Conservation (phyloP, 1,140 invertebrate genomes). For the Platyscapa corneri region DNA sequence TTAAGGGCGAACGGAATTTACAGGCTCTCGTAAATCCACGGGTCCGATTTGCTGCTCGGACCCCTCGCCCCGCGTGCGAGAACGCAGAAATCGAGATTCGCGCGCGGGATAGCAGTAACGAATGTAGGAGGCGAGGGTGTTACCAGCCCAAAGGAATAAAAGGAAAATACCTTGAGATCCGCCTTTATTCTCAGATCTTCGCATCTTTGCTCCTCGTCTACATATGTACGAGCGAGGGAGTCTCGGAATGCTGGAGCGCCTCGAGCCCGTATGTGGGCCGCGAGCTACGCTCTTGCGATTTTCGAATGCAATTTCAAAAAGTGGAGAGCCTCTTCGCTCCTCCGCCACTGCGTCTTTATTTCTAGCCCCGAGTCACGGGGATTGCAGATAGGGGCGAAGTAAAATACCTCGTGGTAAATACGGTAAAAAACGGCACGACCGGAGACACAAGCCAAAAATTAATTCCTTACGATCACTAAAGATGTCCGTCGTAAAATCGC, state of each 20-base stretch:
- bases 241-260: not conserved
- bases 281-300: conserved; percentile 11
- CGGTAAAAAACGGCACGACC: conserved; percentile 35
- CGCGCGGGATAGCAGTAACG: not conserved
- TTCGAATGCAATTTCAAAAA: conserved; percentile 47
- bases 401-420: conserved; percentile 35
- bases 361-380: not conserved
- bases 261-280: not conserved
- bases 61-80: not conserved
- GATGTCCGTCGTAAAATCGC: conserved; percentile 32
- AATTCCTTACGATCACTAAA: conserved; percentile 44
- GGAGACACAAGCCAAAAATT: conserved; percentile 32
- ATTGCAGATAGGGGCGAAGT: not conserved
- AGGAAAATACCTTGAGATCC: not conserved
- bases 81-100: not conserved
- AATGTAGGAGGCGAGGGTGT: not conserved
- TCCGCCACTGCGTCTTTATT: not conserved
- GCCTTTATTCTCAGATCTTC: not conserved
- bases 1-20: not conserved
- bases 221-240: not conserved
- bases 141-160: not conserved
- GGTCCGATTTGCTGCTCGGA: not conserved
- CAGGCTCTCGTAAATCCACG: not conserved
- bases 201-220: not conserved
- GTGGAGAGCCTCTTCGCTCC: not conserved